A percentile compares a stretch with the other conserved stretches of the same genome.
phyloP scores from a whole-genome alignment of 2,888 invertebrate genomes.

The Conistra vaccinii region DNA sequence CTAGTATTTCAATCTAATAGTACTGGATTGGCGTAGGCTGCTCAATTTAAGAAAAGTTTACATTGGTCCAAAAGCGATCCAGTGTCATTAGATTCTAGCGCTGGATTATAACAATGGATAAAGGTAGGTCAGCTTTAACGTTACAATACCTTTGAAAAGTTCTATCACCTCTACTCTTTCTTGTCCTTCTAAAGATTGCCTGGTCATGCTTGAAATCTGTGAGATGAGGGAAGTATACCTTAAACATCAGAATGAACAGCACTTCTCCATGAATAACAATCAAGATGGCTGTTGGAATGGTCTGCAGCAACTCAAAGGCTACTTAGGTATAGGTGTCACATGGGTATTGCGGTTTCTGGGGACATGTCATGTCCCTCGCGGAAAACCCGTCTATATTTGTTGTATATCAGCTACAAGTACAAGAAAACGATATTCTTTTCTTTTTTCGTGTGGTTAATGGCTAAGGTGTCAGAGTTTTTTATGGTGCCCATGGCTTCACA shows the following conservation, averaged over 20 bases:
- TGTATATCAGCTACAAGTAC: background rate
- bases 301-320: no score
- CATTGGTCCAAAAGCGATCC: background rate
- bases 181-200: background rate
- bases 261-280: no score
- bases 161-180: background rate
- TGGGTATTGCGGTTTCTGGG: no score
- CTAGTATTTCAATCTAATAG: no score
- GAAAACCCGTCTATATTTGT: background rate
- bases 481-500: no score
- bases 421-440: background rate
- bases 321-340: no score
- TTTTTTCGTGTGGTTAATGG: no score
- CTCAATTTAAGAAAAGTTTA: background rate
- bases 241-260: background rate
- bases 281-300: no score
- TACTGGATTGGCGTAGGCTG: background rate
- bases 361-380: no score
- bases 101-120: background rate
- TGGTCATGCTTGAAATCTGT: background rate
- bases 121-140: background rate
- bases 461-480: no score
- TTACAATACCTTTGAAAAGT: background rate
- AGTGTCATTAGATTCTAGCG: background rate
- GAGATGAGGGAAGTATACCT: background rate